A percentile compares a stretch with the other conserved stretches of the same genome.
phyloP scores from a whole-genome alignment of 2,797 vertebrate species.

The Mus caroli region DNA sequence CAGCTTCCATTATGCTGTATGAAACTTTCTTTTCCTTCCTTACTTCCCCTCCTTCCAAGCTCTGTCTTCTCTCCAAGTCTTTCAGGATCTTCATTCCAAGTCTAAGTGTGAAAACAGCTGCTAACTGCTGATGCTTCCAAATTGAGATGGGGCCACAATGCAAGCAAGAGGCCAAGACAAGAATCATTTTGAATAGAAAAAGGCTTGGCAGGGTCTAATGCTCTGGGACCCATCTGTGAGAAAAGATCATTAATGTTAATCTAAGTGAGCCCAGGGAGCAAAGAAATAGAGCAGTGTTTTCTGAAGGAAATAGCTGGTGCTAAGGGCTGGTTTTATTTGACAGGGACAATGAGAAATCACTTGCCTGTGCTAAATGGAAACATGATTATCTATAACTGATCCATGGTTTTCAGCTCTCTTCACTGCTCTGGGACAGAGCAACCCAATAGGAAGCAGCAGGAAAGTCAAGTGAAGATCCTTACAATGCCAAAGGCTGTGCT shows the following conservation, averaged over 20 bases:
- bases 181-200: constrained; percentile 72
- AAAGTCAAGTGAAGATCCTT: neutral
- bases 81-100: constrained; percentile 56
- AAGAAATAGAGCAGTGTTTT: constrained; percentile 59
- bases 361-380: constrained; percentile 71
- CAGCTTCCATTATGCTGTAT: rapidly evolving
- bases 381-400: constrained; percentile 68
- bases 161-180: constrained; percentile 68
- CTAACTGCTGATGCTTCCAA: constrained; percentile 65
- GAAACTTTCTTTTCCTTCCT: neutral
- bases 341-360: constrained; percentile 70
- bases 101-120: constrained; percentile 68
- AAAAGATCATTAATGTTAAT: constrained; percentile 79
- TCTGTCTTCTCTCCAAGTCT: neutral
- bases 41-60: neutral
- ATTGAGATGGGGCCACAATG: constrained; percentile 35
- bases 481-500: neutral
- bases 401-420: constrained; percentile 60
- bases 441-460: neutral
- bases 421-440: constrained; percentile 30
- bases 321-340: constrained; percentile 72
- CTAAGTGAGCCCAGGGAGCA: constrained; percentile 41
- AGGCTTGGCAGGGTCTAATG: constrained; percentile 64
- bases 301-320: constrained; percentile 46
- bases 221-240: constrained; percentile 62